Percentiles rank a stretch among this genome's conserved stretches.
phyloP scores from a whole-genome alignment of 2,797 vertebrate species.

The Choloepus didactylus region DNA sequence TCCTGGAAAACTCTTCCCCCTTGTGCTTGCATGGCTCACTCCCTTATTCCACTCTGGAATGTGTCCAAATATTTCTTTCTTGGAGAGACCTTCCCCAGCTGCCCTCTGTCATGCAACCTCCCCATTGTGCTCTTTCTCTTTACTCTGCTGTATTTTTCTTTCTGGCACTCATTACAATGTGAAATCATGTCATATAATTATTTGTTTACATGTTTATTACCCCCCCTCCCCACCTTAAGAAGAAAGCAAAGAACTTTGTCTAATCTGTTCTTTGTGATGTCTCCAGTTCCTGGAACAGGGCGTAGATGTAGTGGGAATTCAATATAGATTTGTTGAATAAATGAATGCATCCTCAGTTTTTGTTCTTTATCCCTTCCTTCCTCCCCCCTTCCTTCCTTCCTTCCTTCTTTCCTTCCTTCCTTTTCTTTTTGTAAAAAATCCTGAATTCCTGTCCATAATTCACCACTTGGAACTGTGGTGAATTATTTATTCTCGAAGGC shows the following conservation, averaged over 20 bases:
- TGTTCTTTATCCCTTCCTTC: background rate
- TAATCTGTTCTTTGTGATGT: constrained; percentile 43
- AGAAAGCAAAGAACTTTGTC: background rate
- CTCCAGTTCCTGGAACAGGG: constrained; percentile 60
- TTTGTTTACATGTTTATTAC: constrained; percentile 60
- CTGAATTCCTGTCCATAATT: constrained; percentile 57
- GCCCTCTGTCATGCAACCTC: background rate
- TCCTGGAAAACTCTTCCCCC: constrained; percentile 47
- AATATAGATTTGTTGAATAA: constrained; percentile 66
- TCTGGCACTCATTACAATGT: background rate
- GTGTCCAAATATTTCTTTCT: background rate
- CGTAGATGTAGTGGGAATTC: constrained; percentile 51
- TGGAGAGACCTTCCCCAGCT: background rate
- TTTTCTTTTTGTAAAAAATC: constrained; percentile 58
- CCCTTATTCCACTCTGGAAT: background rate
- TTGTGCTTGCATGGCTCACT: background rate
- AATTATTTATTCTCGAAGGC: constrained; percentile 62
- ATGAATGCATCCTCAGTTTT: constrained; percentile 65
- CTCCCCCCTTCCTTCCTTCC: background rate
- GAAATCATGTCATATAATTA: background rate
- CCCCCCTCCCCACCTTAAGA: background rate
- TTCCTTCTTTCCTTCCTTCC: background rate
- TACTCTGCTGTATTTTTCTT: constrained; percentile 27
- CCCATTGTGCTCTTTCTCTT: background rate
- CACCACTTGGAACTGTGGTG: constrained; percentile 17